Evolutionary conservation across 2,797 vertebrate genomes (phyloP), one percentile per base, ranked within the genome.

Genomic region (Sphaeramia orbicularis): DNA sequence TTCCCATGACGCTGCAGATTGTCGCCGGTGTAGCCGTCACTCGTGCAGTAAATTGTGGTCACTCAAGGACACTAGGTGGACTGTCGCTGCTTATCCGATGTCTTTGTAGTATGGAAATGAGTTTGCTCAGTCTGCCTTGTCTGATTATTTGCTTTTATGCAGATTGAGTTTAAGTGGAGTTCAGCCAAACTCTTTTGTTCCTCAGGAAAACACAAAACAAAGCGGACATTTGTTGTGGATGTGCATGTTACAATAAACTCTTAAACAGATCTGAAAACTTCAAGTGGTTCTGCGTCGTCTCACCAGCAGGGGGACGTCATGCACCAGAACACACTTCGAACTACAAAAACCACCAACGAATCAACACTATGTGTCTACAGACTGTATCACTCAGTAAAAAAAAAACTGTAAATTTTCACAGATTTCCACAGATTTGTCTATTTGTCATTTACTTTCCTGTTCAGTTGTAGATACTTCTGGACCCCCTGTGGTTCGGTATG

Each of bases 51-150:
- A 71, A 74, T 62, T 67, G 55, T 71, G 0, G 36, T 76, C 81
- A 76, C 30, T 80, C 49, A 27, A 50, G 45, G 76, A 76, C 71
- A 50, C 10, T 2, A 36, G 56, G 9, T 78, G 30, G 57, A 62
- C 62, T 0, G n/a, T 67, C 37, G 7, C 64, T 68, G 41, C 48
- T 51, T 15, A 19, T 72, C 42, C 50, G 42, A 6, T 50, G 42
- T 15, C 11, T 12, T 24, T 7, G 48, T 62, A 18, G 1, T 47
- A 81, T 59, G 49, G 32, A 79, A 65, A 81, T 71, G 21, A 64
- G 63, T 80, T 71, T 78, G 58, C 53, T 73, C 47, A 57, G 45
- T 64, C 62, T 75, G 66, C 24, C 53, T 65, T 58, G 60, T 66
- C 53, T 71, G 50, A 70, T 62, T 64, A 38, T 73, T 68, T 65